Evolutionary conservation across 2,888 invertebrate genomes (phyloP), one percentile per base, ranked within the genome.

Genomic region (Nemotelus nigrinus): DNA sequence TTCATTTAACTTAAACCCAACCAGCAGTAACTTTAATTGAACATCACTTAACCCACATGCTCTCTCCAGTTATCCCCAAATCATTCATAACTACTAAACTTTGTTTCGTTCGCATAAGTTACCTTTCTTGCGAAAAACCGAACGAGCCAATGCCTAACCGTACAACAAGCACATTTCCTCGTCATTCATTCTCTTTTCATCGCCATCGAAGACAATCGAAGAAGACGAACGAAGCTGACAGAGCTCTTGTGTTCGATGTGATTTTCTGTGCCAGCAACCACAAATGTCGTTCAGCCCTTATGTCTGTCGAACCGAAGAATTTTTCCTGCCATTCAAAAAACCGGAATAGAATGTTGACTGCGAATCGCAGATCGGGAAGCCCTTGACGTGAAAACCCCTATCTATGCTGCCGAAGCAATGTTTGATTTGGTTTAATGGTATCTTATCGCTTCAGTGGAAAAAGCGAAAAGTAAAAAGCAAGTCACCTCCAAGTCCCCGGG

Each of bases 351-450:
- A 65, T 45, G 65, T 53, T 70, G 53, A 55, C 43, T 53, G 70
- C 43, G 43, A 55, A 43, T 70, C 68, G 68, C 68, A 68, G 50
- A 68, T 68, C 58, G 63, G 39, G 77, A 58, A 58, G 55, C 58
- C 7, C 68, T 68, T 65, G 76, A 77, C 64, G 78, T 76, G 70
- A 78, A 76, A 67, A 75, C 76, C 77, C 77, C 57, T 74, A 79
- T 79, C 79, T 77, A 48, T 60, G 48, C 58, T 80, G 78, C 78
- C 80, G 80, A 78, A 78, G 78, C 45, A 77, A 74, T 80, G 65
- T 77, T 78, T 81, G 78, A 80, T 79, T 80, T 79, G 77, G 79
- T 80, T 79, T 78, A 80, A 80, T 80, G 79, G 79, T 70, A 79
- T 81, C 80, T 79, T 81, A 78, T 80, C 80, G 78, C 76, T 78